phyloP scores from a whole-genome alignment of 53 echinoderm and acorn worm species.

The Actinopyga echinites region DNA sequence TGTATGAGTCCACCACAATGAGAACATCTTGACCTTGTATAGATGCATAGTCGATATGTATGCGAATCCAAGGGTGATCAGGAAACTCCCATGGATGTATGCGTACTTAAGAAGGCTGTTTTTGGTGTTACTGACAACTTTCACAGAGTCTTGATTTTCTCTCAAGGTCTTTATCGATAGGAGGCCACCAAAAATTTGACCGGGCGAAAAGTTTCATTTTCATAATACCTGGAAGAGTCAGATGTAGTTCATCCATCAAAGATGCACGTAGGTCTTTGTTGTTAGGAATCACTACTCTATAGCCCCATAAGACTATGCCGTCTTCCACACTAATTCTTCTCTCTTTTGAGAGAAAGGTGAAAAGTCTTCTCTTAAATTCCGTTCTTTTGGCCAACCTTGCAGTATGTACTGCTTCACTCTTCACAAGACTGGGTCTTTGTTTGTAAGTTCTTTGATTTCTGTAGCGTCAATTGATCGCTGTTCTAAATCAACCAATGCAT shows the following conservation, averaged over 20 bases:
- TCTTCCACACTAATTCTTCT: slow-evolving; percentile 56
- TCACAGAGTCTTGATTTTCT: not conserved
- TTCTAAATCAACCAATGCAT: slow-evolving; percentile 21
- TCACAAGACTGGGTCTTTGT: slow-evolving; percentile 43
- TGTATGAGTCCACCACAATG: slow-evolving; percentile 41
- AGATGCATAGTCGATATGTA: slow-evolving; percentile 42
- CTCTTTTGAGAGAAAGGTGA: slow-evolving; percentile 40
- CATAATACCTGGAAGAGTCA: slow-evolving; percentile 61
- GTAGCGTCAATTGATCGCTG: slow-evolving; percentile 50
- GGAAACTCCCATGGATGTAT: slow-evolving; percentile 57
- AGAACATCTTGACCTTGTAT: slow-evolving; percentile 36
- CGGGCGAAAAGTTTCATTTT: slow-evolving; percentile 65
- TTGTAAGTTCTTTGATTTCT: slow-evolving; percentile 29
- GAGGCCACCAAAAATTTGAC: slow-evolving; percentile 51
- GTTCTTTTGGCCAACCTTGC: slow-evolving; percentile 45
- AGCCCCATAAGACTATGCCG: slow-evolving; percentile 21
- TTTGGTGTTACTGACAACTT: not conserved
- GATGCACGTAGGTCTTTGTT: not conserved
- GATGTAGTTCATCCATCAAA: slow-evolving; percentile 35
- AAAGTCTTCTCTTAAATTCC: slow-evolving; percentile 35
- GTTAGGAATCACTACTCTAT: slow-evolving; percentile 42
- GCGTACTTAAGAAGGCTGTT: not conserved
- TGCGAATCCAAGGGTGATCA: slow-evolving; percentile 32
- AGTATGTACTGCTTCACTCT: slow-evolving; percentile 41
- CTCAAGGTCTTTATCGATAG: slow-evolving; percentile 48